These are phyloP conservation scores for Spilogale gracilis DNA, from an alignment of 2,113 vertebrate species.

Conservation along the genomic window DNA sequence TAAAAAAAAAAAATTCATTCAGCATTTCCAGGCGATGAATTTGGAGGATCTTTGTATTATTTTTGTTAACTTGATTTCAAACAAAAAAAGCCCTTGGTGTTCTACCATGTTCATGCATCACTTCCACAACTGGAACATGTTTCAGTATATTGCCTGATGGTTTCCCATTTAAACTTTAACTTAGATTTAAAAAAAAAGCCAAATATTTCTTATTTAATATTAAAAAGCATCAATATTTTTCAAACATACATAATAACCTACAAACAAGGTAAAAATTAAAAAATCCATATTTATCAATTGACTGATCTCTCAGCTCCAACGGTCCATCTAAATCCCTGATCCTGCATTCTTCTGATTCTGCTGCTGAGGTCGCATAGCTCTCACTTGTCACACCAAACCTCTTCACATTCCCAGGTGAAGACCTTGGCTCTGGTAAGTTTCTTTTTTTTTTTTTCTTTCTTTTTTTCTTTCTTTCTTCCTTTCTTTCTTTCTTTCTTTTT, in stretches of 20 bases:
- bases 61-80: background rate
- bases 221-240: slow-evolving; percentile 10
- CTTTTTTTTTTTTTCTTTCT: background rate
- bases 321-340: background rate
- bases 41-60: background rate
- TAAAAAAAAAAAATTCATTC: background rate
- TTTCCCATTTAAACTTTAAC: background rate
- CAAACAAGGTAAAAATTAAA: slow-evolving; percentile 1
- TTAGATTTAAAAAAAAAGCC: background rate
- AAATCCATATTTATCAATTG: background rate
- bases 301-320: background rate
- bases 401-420: background rate
- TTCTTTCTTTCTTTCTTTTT: background rate
- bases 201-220: slow-evolving; percentile 2
- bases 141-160: background rate
- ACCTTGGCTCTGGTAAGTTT: background rate
- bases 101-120: background rate
- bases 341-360: background rate
- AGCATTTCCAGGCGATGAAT: background rate
- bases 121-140: background rate
- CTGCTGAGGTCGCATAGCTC: background rate
- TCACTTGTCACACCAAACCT: background rate
- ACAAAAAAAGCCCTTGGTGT: background rate
- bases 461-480: background rate
- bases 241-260: background rate